Evolutionary conservation across 2,888 invertebrate genomes (phyloP), one percentile per base, ranked within the genome.

Genomic region (Carcina quercana): DNA sequence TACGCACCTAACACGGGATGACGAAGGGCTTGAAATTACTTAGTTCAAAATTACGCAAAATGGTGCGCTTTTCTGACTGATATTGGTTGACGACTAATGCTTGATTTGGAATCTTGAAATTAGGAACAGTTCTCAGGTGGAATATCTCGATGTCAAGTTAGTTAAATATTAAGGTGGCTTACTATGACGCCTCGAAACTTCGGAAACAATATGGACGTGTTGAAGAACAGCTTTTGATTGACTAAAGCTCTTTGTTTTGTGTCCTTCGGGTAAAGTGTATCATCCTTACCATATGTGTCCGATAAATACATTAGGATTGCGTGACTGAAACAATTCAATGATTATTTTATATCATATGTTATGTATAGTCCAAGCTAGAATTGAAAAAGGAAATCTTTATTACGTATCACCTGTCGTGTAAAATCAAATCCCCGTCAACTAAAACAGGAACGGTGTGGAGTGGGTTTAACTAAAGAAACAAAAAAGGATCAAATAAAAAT

Each of bases 211-310:
- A 71, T 59, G 4, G 75, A 72, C 4, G 66, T 60, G 30, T 88
- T 80, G 43, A 88, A 88, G 47, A 85, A 76, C 11, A 88, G 53
- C 42, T 75, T 70, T 43, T 87, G 86, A 51, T 89, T 82, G 8
- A 89, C 66, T 1, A 74, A 46, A 1, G 86, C 85, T 28, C 88
- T 68, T 41, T 66, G 56, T 40, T 79, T 61, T 1, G 73, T 43
- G 38, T 88, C 86, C 47, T 82, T 86, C 0, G 89, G 88, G 48
- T 89, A 89, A 13, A 88, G 56, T 1, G 70, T 44, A 35, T 86
- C 86, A 40, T 85, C 65, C 35, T 80, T 78, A 1, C 73, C 86
- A 43, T 88, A 89, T 36, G 76, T 79, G 27, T 76, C 76, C 0
- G 74, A 73, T 15, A 89, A 50, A 51, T 86, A 87, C 28, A 68